Conservation (phyloP, 2,797 vertebrate species). For the Poecilia wingei region DNA sequence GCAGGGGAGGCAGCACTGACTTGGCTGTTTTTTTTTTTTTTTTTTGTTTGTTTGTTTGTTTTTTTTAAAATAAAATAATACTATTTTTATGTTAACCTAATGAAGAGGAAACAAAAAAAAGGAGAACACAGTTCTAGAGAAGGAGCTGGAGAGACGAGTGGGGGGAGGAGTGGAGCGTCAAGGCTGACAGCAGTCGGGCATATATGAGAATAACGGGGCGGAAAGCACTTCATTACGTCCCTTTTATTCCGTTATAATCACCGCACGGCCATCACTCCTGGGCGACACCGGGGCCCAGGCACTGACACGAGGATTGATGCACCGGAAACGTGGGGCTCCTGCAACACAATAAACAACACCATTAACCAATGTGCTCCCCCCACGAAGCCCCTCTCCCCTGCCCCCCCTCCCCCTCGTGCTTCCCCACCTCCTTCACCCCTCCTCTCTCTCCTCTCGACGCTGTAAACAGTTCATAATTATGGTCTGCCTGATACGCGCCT, state of each 20-base stretch:
- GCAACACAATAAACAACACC: constrained; percentile 81
- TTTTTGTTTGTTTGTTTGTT: constrained; percentile 53
- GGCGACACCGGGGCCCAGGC: constrained; percentile 66
- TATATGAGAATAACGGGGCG: constrained; percentile 74
- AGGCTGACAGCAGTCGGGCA: constrained; percentile 79
- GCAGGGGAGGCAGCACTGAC: constrained; percentile 60
- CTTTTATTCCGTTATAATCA: constrained; percentile 82
- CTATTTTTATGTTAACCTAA: constrained; percentile 86
- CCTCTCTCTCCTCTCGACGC: constrained; percentile 20
- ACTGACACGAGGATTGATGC: constrained; percentile 79
- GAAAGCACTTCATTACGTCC: constrained; percentile 80
- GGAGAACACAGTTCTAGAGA: constrained; percentile 16
- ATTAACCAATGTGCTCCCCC: constrained; percentile 75
- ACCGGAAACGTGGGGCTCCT: constrained; percentile 66
- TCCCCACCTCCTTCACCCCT: constrained; percentile 6
- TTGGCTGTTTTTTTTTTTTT: constrained; percentile 67
- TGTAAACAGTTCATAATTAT: constrained; percentile 78
- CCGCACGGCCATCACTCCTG: constrained; percentile 72
- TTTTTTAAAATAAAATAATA: constrained; percentile 64
- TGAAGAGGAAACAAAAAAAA: not conserved
- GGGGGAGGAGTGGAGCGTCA: constrained; percentile 84
- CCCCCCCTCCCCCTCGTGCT: constrained; percentile 25
- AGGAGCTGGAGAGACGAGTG: not conserved
- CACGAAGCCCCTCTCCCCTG: not conserved
- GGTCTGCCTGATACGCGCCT: constrained; percentile 50